A percentile compares a stretch with the other conserved stretches of the same genome.
phyloP scores from a whole-genome alignment of 2,797 vertebrate species.

The Pipistrellus pipistrellus region DNA sequence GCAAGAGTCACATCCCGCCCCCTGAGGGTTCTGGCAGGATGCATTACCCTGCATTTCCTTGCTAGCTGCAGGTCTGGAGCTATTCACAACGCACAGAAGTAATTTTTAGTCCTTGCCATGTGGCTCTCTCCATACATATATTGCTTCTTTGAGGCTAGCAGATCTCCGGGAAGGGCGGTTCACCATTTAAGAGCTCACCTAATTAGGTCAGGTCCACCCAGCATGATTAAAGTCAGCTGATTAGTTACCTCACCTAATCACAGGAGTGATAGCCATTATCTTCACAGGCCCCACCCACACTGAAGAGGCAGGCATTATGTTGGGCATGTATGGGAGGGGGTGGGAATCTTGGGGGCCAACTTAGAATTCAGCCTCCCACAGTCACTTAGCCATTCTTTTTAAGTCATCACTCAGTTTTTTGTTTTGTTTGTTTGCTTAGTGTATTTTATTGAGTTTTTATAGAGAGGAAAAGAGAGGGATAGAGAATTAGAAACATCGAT shows the following conservation, averaged over 20 bases:
- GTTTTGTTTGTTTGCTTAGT: no score
- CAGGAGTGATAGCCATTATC: neutral
- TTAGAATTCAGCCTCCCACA: neutral
- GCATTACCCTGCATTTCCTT: neutral
- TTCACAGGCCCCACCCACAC: neutral
- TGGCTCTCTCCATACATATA: neutral
- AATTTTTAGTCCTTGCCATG: neutral
- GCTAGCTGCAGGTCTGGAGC: neutral
- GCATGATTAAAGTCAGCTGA: neutral
- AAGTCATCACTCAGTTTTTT: no score
- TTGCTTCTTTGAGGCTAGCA: neutral
- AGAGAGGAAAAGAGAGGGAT: no score
- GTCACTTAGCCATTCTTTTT: no score
- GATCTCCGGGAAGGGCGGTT: neutral
- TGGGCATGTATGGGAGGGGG: rapidly evolving
- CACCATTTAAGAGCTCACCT: neutral
- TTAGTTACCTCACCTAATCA: neutral
- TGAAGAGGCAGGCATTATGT: neutral
- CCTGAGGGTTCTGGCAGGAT: neutral
- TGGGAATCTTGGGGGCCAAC: no score
- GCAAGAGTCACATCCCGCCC: neutral
- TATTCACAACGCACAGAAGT: neutral
- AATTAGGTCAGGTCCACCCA: neutral
- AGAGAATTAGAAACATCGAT: no score
- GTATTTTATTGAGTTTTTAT: no score